phyloP scores from a whole-genome alignment of 2,797 vertebrate species.

The Percopsis omiscomaycus region DNA sequence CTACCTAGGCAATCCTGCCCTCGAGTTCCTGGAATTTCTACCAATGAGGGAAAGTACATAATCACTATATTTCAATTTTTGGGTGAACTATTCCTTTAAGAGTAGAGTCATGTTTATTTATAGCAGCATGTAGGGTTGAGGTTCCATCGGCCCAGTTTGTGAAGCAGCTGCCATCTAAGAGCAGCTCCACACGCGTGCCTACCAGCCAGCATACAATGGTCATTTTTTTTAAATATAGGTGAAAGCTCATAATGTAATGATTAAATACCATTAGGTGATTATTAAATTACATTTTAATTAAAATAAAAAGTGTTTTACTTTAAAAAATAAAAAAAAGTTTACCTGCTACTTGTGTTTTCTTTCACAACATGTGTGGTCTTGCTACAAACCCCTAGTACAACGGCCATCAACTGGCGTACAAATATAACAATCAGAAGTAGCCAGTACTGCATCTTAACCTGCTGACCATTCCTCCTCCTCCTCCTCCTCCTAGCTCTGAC shows the following conservation, averaged over 20 bases:
- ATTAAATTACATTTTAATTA: no score
- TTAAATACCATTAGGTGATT: no score
- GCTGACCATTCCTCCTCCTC: slow-evolving; percentile 7
- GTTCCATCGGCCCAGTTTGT: slow-evolving; percentile 73
- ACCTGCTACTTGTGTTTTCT: no score
- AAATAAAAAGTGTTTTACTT: no score
- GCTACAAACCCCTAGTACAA: slow-evolving; percentile 5
- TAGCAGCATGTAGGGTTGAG: slow-evolving; percentile 67
- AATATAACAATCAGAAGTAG: slow-evolving; percentile 42
- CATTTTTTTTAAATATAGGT: slow-evolving; percentile 11
- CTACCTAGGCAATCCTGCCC: no score
- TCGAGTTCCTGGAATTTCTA: no score
- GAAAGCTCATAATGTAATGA: slow-evolving; percentile 27
- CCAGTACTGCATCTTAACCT: slow-evolving; percentile 27
- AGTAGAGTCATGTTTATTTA: slow-evolving; percentile 77
- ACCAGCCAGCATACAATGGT: neutral
- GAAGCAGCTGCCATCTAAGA: slow-evolving; percentile 69
- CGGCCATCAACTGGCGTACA: slow-evolving; percentile 39
- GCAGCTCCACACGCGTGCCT: slow-evolving; percentile 10
- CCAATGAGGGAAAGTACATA: no score
- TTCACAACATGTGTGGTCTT: slow-evolving; percentile 12
- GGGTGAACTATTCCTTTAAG: slow-evolving; percentile 25
- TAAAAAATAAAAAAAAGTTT: no score
- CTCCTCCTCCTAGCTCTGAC: slow-evolving; percentile 31
- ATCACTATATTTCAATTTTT: no score